These are phyloP conservation scores for Rhynchotus rufescens DNA, from an alignment of 2,797 vertebrate species.

Conservation along the genomic window DNA sequence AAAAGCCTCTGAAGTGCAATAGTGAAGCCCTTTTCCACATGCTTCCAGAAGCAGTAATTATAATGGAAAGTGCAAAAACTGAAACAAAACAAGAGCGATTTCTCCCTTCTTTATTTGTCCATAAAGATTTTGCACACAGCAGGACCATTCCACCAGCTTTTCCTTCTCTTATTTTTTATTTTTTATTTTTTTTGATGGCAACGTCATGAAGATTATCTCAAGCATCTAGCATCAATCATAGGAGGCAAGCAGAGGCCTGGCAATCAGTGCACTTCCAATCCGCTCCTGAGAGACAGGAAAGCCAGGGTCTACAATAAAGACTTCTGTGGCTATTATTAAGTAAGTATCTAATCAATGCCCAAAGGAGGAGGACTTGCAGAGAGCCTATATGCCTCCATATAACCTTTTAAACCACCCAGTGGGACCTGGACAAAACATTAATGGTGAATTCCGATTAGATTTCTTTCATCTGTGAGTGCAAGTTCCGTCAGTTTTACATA, in stretches of 20 bases:
- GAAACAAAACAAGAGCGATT: not conserved
- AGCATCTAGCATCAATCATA: not conserved
- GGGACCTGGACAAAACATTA: rapidly evolving
- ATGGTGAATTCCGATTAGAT: not conserved
- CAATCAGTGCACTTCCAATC: not conserved
- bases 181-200: not conserved
- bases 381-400: not conserved
- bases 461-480: not conserved
- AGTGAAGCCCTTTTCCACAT: not conserved
- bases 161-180: not conserved
- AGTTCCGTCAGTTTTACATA: not conserved
- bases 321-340: not conserved
- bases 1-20: not conserved
- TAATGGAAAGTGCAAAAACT: not conserved
- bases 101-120: not conserved
- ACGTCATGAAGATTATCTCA: not conserved
- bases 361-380: not conserved
- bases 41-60: not conserved
- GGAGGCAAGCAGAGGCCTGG: not conserved
- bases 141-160: not conserved
- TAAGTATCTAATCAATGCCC: not conserved
- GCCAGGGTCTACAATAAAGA: not conserved
- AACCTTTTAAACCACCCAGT: not conserved
- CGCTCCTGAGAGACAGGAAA: not conserved
- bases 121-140: not conserved